Percentiles rank a stretch among this genome's conserved stretches.
Conservation (phyloP, 2,888 invertebrate species). For the Tachina lurida region DNA sequence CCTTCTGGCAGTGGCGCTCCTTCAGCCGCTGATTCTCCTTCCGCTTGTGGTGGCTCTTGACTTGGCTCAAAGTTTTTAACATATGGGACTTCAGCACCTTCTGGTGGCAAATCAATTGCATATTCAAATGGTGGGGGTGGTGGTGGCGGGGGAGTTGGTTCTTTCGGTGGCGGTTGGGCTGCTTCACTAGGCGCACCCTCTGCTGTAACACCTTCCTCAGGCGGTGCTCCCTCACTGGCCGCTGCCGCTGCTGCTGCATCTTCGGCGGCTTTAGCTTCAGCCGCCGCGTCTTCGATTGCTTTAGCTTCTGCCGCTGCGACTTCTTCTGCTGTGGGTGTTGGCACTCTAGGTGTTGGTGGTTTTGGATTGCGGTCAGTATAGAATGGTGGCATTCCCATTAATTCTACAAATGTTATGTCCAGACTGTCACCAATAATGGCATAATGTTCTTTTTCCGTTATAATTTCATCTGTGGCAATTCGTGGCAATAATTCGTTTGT, state of each 20-base stretch:
- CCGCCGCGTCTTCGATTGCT: constrained; percentile 71
- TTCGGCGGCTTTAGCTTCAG: constrained; percentile 72
- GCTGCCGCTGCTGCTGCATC: constrained; percentile 74
- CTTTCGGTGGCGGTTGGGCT: constrained; percentile 75
- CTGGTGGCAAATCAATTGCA: constrained; percentile 82
- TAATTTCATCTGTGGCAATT: constrained; percentile 88
- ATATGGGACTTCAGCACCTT: constrained; percentile 83
- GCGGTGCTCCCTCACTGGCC: constrained; percentile 66
- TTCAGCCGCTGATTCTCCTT: constrained; percentile 80
- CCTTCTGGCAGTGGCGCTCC: constrained; percentile 70
- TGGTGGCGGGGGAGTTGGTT: constrained; percentile 80
- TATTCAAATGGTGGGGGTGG: constrained; percentile 83
- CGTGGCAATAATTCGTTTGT: constrained; percentile 24
- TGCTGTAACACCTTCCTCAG: constrained; percentile 75
- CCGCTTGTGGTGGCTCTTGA: constrained; percentile 78
- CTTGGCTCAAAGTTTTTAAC: constrained; percentile 81
- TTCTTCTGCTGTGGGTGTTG: constrained; percentile 81
- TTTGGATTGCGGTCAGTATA: constrained; percentile 83
- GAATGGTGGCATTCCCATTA: constrained; percentile 85
- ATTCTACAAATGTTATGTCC: constrained; percentile 95
- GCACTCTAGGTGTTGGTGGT: constrained; percentile 81
- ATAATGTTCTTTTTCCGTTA: constrained; percentile 94
- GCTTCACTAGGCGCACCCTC: constrained; percentile 72
- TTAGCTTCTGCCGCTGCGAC: constrained; percentile 78
- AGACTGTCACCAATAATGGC: constrained; percentile 96